These are phyloP conservation scores for Neolamprologus longior DNA, from an alignment of 2,113 vertebrate genomes.

Conservation along the genomic window DNA sequence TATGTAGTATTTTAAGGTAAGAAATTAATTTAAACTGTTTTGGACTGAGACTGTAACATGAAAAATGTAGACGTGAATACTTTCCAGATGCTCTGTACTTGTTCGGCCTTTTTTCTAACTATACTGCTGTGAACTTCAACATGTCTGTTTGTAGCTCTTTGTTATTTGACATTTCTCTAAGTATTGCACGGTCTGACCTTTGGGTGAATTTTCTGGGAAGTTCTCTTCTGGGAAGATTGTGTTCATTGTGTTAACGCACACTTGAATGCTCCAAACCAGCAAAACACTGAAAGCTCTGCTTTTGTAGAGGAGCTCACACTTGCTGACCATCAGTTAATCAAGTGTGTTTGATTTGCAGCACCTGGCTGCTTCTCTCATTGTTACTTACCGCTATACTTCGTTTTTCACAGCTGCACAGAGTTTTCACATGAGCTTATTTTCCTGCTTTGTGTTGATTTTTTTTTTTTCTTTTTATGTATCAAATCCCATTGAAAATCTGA, in stretches of 20 bases:
- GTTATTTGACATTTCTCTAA: neutral
- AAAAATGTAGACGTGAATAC: neutral
- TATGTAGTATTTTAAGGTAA: neutral
- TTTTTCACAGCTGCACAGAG: neutral
- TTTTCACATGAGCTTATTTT: neutral
- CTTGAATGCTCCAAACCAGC: neutral
- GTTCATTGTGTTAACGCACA: neutral
- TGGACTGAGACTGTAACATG: neutral
- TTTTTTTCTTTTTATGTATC: neutral
- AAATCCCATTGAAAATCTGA: neutral
- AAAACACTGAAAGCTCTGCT: neutral
- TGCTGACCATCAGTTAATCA: neutral
- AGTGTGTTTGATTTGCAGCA: neutral
- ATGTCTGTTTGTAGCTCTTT: neutral
- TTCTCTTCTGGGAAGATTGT: neutral
- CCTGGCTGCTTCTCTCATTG: neutral
- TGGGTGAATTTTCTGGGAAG: neutral
- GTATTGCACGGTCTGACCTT: neutral
- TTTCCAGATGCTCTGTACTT: neutral
- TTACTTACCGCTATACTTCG: neutral
- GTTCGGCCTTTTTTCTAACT: neutral
- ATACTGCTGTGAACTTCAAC: neutral
- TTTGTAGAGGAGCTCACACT: neutral
- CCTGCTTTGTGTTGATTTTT: neutral
- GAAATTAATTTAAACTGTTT: neutral